These are phyloP conservation scores for Brachionus sp. DNA, from an alignment of 1,140 invertebrate genomes.

Conservation along the genomic window DNA sequence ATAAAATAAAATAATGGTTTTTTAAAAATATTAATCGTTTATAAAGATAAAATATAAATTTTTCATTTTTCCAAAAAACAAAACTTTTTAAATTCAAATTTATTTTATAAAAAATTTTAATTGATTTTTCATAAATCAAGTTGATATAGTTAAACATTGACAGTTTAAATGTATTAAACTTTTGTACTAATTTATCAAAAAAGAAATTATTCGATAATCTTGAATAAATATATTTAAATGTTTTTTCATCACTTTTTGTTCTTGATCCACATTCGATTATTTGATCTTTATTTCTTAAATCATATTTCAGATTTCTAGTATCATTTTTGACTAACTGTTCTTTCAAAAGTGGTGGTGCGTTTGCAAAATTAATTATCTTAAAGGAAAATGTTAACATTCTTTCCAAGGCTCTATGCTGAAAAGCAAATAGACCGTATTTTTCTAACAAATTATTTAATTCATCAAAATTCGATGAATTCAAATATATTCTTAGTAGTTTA, in stretches of 20 bases:
- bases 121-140: neutral
- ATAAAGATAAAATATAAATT: no score
- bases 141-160: neutral
- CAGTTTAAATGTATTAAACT: neutral
- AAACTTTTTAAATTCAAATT: no score
- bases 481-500: neutral
- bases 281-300: neutral
- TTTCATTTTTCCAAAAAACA: no score
- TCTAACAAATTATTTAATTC: neutral
- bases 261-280: neutral
- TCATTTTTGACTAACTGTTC: neutral
- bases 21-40: no score
- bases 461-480: neutral
- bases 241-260: neutral
- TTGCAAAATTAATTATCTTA: neutral
- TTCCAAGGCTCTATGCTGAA: constrained; percentile 31
- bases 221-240: neutral
- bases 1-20: no score
- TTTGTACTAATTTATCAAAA: neutral
- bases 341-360: neutral
- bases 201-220: neutral
- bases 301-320: neutral
- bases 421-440: neutral
- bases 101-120: neutral
- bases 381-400: constrained; percentile 28